Base-by-base conservation (phyloP, 2,888 invertebrate species). In the Drosophila eohydei region DNA sequence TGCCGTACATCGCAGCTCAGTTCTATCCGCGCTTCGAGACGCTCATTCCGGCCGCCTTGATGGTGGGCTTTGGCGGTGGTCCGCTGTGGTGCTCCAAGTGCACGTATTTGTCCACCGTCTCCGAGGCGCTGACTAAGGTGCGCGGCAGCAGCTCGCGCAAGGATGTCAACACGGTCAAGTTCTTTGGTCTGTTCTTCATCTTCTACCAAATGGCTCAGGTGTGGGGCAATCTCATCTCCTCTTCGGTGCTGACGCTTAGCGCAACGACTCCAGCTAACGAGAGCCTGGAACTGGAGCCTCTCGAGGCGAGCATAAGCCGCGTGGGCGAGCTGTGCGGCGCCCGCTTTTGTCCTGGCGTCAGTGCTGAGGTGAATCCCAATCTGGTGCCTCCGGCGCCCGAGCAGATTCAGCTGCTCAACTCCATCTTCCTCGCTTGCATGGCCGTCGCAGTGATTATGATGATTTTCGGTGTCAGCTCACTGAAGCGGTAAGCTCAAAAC, bases 21-120 rank as follows among this genome's bases (percentile, higher is more conserved):
- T 97, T 98, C 92, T 96, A 97, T 91, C 97, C 98, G 0, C 95
- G 95, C 78, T 96, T 97, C 91, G 96, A 94, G 90, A 97, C 97
- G 0, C 94, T 97, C 91, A 95, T 97, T 46, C 97, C 97, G 0
- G 96, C 97, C 0, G 92, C 91, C 4, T 50, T 92, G 9, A 91
- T 91, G 85, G 92, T 92, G 7, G 92, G 92, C 11, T 90, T 98
- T 14, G 98, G 97, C 0, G 98, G 97, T 0, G 98, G 98, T 0
- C 98, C 98, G 0, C 93, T 98, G 26, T 98, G 98, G 98, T 97
- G 98, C 81, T 97, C 98, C 21, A 98, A 98, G 92, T 98, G 98
- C 92, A 97, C 98, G 0, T 98, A 98, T 90, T 94, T 99, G 4
- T 97, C 98, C 4, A 96, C 97, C 82, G 96, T 95, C 7, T 94